Conservation (phyloP, 2,888 invertebrate species). For the Epirrhoe alternata region DNA sequence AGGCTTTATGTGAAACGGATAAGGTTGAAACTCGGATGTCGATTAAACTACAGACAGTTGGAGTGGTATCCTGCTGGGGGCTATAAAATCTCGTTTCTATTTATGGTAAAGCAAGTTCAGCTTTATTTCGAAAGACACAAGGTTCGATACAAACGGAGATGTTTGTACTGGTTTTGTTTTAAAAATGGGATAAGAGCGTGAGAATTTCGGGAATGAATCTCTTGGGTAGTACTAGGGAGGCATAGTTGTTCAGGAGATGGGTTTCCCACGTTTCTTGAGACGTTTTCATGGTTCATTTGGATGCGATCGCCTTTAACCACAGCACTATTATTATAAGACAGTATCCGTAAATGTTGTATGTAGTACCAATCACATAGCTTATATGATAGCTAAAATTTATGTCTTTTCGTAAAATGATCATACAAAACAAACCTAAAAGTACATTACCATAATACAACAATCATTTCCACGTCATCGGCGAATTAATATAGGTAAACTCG, state of each 20-base stretch:
- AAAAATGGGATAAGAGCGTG: constrained; percentile 77
- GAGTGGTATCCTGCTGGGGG: constrained; percentile 59
- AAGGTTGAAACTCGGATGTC: constrained; percentile 44
- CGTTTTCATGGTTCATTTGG: constrained; percentile 55
- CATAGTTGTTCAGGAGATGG: constrained; percentile 57
- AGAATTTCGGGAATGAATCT: constrained; percentile 84
- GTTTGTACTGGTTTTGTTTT: constrained; percentile 65
- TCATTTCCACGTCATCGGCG: no score
- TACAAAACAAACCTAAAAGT: no score
- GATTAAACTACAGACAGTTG: constrained; percentile 44
- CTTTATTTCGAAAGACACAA: constrained; percentile 33
- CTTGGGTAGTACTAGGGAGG: constrained; percentile 76
- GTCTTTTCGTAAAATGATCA: no score
- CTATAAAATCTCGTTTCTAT: constrained; percentile 50
- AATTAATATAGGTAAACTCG: no score
- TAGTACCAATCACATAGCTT: no score
- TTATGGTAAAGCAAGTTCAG: constrained; percentile 39
- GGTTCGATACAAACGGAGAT: constrained; percentile 42
- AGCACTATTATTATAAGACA: constrained; percentile 2
- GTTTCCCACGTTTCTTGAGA: constrained; percentile 65
- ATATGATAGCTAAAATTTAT: no score
- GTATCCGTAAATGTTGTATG: no score
- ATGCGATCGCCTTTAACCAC: constrained; percentile 13
- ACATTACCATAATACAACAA: no score
- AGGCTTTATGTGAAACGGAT: constrained; percentile 23